Conservation (phyloP, 2,113 vertebrate genomes). For the Oryzias woworae region DNA sequence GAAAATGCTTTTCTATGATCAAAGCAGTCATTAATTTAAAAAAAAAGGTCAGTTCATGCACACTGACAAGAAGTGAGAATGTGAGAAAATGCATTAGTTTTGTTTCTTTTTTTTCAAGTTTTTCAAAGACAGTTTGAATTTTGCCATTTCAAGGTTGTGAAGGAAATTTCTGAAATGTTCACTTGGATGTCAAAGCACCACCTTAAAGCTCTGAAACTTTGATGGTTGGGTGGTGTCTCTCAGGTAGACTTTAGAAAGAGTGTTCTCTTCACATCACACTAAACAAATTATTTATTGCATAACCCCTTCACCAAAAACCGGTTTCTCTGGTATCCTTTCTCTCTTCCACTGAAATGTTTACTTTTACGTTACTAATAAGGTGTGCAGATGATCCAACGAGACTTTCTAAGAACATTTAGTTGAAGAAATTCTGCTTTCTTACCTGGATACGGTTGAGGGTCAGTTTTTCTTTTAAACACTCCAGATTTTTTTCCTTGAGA, state of each 20-base stretch:
- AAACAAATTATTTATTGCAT: neutral
- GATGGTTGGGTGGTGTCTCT: neutral
- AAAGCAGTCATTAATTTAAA: too few species aligned
- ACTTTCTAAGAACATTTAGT: neutral
- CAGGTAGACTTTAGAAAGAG: neutral
- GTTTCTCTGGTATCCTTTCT: neutral
- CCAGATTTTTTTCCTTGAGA: too few species aligned
- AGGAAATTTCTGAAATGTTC: too few species aligned
- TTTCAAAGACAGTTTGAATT: too few species aligned
- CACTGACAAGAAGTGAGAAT: too few species aligned
- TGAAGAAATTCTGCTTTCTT: neutral
- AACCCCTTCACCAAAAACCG: neutral
- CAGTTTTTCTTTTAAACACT: too few species aligned
- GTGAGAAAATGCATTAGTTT: too few species aligned
- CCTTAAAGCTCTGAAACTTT: conserved; percentile 19
- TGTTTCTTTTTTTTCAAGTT: too few species aligned
- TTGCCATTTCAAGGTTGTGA: too few species aligned
- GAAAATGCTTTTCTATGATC: too few species aligned
- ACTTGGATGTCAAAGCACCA: conserved; percentile 7
- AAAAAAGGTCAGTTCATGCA: too few species aligned
- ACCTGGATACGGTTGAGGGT: too few species aligned
- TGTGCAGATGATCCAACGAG: neutral
- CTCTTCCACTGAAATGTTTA: conserved; percentile 1
- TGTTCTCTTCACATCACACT: neutral
- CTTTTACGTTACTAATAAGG: neutral